Percentiles rank a stretch among this genome's conserved stretches.
Evolutionary conservation across 2,888 invertebrate species (phyloP).

Genomic region (Uloborus plumipes): DNA sequence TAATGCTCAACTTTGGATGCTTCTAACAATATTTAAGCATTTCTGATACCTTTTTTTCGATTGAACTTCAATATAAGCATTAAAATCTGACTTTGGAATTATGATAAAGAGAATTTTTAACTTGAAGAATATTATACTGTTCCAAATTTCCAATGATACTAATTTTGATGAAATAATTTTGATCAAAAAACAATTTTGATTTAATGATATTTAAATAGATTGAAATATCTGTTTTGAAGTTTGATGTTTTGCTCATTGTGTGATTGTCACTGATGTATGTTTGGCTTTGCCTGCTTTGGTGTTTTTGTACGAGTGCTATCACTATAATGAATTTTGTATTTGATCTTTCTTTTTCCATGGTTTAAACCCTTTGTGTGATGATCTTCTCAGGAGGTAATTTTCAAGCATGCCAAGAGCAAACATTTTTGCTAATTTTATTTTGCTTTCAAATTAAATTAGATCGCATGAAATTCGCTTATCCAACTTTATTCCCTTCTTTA

Average conservation of each 20-base stretch:
- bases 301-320: conserved; percentile 18
- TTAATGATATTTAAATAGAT: not conserved
- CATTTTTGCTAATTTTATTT: conserved; percentile 8
- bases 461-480: conserved; percentile 20
- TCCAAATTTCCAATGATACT: too few relatives aligned
- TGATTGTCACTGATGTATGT: not conserved
- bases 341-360: conserved; percentile 42
- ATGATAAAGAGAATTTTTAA: too few relatives aligned
- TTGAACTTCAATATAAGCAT: too few relatives aligned
- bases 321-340: conserved; percentile 28
- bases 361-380: conserved; percentile 40
- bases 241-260: not conserved
- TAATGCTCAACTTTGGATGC: too few relatives aligned
- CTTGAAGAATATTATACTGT: too few relatives aligned
- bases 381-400: conserved; percentile 46
- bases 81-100: too few relatives aligned
- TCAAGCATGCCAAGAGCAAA: conserved; percentile 24
- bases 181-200: too few relatives aligned
- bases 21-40: too few relatives aligned
- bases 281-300: conserved; percentile 33
- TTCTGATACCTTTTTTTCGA: too few relatives aligned
- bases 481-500: not conserved
- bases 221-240: not conserved
- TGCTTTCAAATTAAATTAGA: not conserved
- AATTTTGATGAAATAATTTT: too few relatives aligned